Base-by-base conservation (phyloP, 2,113 vertebrate species). In the Pampusana beccarii region DNA sequence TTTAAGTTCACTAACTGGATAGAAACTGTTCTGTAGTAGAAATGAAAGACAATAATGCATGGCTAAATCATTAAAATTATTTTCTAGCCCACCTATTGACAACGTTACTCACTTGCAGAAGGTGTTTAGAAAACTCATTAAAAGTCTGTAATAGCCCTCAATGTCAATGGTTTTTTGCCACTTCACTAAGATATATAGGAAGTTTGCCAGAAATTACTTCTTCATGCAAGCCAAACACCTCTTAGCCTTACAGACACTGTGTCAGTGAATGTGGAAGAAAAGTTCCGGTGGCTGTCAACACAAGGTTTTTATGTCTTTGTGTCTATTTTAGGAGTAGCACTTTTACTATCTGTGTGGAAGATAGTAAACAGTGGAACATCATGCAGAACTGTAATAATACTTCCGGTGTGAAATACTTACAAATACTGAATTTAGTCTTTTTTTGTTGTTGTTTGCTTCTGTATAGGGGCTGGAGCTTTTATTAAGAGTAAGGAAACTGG, bases 401-500 rank as follows among this genome's bases (percentile, higher is more conserved):
- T 60, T 89, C 10, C 4, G 8, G 2, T 67, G 21, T 67, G 51
- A 71, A 66, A 42, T 79, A 67, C 2, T 25, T 60, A 12, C 36
- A 80, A 51, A 64, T 48, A 31, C 18, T 89, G 20, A n/a, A 23
- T 87, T 48, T 44, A 61, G 7, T 74, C 17, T 36, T 28, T 75
- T 3, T 62, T 86, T 65, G 91, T n/a, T n/a, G n/a, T 80, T 34
- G 71, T 74, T 88, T 77, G 21, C 15, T 91, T 81, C 33, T 24
- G 5, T 95, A 7, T 91, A 99, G 99, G 98, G 88, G 84, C 97
- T 61, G 50, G 90, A 94, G 93, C 98, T 92, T 98, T 99, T 75
- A 90, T 98, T 42, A 98, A 95, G 84, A 97, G 91, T 95, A 93
- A 97, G 58, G 91, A 98, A 54, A 98, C 92, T 64, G 92, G 96